phyloP scores from a whole-genome alignment of 53 echinoderm and acorn worm genomes.

The Temnopleurus reevesii region DNA sequence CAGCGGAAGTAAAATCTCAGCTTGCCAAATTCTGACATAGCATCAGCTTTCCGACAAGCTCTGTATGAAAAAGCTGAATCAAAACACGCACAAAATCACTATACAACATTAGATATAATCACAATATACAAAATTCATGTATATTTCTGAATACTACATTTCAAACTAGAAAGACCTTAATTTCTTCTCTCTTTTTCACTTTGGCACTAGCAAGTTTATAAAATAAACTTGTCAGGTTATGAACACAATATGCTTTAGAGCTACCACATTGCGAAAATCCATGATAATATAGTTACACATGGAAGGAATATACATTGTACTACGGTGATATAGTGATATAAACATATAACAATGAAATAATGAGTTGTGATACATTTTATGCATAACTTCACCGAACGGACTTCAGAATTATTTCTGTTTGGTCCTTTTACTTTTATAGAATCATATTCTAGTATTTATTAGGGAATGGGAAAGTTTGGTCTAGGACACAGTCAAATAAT shows the following conservation, averaged over 20 bases:
- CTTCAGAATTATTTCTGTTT: not conserved
- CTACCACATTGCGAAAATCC: conserved; percentile 29
- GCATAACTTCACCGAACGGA: conserved; percentile 13
- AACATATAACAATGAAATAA: not conserved
- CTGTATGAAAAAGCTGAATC: not conserved
- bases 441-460: not conserved
- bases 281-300: not conserved
- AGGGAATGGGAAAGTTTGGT: conserved; percentile 39
- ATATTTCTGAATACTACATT: conserved; percentile 20
- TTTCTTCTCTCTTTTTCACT: conserved; percentile 9
- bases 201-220: conserved; percentile 33
- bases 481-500: not conserved
- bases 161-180: conserved; percentile 21
- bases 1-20: no score
- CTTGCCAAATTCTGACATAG: no score
- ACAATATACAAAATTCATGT: conserved; percentile 25
- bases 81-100: conserved; percentile 5
- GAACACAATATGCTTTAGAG: conserved; percentile 24
- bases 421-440: not conserved
- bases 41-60: not conserved
- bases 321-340: no score
- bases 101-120: conserved; percentile 5
- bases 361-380: not conserved
- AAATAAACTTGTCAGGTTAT: conserved; percentile 16
- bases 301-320: conserved; percentile 26